A percentile compares a stretch with the other conserved stretches of the same genome.
Evolutionary conservation across 2,888 invertebrate genomes (phyloP).

Genomic region (Fissipunctia ypsillon): DNA sequence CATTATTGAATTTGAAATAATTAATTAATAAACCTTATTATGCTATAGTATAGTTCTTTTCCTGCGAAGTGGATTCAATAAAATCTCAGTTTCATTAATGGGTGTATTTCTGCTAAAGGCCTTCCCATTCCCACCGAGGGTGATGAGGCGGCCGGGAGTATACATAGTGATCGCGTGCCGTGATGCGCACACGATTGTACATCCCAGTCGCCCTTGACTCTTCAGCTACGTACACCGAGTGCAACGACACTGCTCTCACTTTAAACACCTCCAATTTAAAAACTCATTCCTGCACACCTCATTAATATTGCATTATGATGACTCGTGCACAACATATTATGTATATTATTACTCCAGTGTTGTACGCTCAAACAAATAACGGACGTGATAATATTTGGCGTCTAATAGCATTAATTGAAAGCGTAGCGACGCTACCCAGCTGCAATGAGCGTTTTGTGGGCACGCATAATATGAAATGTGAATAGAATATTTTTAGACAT

Average conservation of each 20-base stretch:
- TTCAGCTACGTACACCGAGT: constrained; percentile 75
- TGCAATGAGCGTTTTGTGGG: constrained; percentile 72
- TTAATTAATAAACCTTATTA: constrained; percentile 9
- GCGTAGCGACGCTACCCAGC: constrained; percentile 69
- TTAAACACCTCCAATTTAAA: constrained; percentile 54
- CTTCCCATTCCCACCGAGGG: constrained; percentile 64
- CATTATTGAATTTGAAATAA: constrained; percentile 19
- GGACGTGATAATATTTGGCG: constrained; percentile 73
- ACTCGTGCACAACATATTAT: constrained; percentile 47
- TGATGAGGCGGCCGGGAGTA: constrained; percentile 60
- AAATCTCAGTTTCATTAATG: constrained; percentile 19
- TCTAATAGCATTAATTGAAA: constrained; percentile 78
- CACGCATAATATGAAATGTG: constrained; percentile 70
- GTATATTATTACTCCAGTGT: constrained; percentile 45
- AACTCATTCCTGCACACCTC: constrained; percentile 43
- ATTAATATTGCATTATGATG: constrained; percentile 56
- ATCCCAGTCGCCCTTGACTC: constrained; percentile 84
- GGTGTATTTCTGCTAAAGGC: constrained; percentile 41
- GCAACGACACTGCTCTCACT: constrained; percentile 78
- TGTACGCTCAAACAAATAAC: constrained; percentile 61
- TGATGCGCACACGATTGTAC: constrained; percentile 72
- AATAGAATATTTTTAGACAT: constrained; percentile 76
- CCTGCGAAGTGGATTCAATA: neutral
- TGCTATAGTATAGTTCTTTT: neutral
- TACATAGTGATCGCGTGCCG: constrained; percentile 74